Conservation (phyloP, 2,797 vertebrate species). For the Acipenser oxyrinchus region DNA sequence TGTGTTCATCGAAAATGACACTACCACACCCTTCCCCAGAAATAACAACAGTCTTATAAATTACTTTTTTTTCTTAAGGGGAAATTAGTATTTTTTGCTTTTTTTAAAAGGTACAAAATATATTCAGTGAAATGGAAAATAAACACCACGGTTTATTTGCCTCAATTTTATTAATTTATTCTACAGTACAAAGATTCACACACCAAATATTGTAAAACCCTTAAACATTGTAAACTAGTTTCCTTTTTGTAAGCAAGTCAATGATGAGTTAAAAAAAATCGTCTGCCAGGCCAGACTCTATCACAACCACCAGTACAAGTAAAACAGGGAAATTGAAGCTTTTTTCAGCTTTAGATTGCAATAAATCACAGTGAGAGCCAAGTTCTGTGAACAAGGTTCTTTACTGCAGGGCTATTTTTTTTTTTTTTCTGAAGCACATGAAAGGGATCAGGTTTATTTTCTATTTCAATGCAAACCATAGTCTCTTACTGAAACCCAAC, state of each 20-base stretch:
- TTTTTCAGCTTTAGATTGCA: slow-evolving; percentile 14
- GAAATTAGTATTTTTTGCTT: not conserved
- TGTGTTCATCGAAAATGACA: too few species aligned
- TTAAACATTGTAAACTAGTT: slow-evolving; percentile 74
- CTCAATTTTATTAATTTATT: slow-evolving; percentile 78
- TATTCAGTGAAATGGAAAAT: slow-evolving; percentile 10
- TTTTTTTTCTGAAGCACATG: slow-evolving; percentile 52
- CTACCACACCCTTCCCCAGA: too few species aligned
- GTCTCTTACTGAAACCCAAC: slow-evolving; percentile 40
- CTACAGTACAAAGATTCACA: slow-evolving; percentile 88
- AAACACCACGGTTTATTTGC: slow-evolving; percentile 38
- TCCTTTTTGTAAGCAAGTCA: not conserved
- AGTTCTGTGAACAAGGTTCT: slow-evolving; percentile 57
- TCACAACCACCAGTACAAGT: slow-evolving; percentile 43
- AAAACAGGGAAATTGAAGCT: slow-evolving; percentile 41
- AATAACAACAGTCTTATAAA: too few species aligned
- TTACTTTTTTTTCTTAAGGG: too few species aligned
- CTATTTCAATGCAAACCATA: slow-evolving; percentile 51
- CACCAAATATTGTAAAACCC: slow-evolving; percentile 66
- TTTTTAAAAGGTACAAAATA: not conserved
- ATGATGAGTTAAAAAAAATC: not conserved
- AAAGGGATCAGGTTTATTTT: slow-evolving; percentile 60
- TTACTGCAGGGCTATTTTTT: slow-evolving; percentile 26
- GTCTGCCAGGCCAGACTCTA: slow-evolving; percentile 22
- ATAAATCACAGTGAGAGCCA: slow-evolving; percentile 85